A percentile compares a stretch with the other conserved stretches of the same genome.
phyloP scores from a whole-genome alignment of 1,140 invertebrate species.

The Battus philenor region DNA sequence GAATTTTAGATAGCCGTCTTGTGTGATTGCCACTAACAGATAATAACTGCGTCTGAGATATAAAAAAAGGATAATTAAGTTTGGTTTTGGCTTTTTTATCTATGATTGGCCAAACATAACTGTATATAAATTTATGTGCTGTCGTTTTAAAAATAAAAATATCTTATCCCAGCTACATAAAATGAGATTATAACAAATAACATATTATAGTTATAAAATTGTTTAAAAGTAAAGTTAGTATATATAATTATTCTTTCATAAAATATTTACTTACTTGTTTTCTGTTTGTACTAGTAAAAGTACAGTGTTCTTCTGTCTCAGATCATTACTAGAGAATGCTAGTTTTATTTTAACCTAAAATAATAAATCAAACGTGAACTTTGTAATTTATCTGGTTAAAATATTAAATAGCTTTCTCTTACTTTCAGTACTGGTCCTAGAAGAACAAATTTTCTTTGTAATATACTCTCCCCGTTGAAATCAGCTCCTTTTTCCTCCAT shows the following conservation, averaged over 20 bases:
- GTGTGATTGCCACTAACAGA: constrained; percentile 86
- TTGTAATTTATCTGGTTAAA: too few relatives aligned
- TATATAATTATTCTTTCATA: too few relatives aligned
- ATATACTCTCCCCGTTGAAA: constrained; percentile 89
- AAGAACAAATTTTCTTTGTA: constrained; percentile 85
- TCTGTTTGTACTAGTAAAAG: constrained; percentile 87
- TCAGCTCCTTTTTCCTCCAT: constrained; percentile 89
- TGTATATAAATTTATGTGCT: too few relatives aligned
- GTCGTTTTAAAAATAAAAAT: too few relatives aligned
- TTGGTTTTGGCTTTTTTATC: too few relatives aligned
- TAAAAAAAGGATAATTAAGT: too few relatives aligned
- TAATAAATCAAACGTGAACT: neutral
- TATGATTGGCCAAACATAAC: too few relatives aligned
- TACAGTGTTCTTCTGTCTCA: constrained; percentile 84
- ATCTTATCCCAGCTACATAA: too few relatives aligned
- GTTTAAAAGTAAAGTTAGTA: too few relatives aligned
- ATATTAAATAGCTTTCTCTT: too few relatives aligned
- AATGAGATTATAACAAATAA: too few relatives aligned
- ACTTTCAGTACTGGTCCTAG: constrained; percentile 80
- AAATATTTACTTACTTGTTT: constrained; percentile 83
- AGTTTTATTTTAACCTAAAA: constrained; percentile 85
- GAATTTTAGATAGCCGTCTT: constrained; percentile 88
- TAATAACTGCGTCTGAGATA: constrained; percentile 86
- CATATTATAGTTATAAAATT: too few relatives aligned
- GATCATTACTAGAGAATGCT: constrained; percentile 88